Evolutionary conservation across 2,888 invertebrate species (phyloP), one percentile per base, ranked within the genome.

Genomic region (Drosophila mimica): DNA sequence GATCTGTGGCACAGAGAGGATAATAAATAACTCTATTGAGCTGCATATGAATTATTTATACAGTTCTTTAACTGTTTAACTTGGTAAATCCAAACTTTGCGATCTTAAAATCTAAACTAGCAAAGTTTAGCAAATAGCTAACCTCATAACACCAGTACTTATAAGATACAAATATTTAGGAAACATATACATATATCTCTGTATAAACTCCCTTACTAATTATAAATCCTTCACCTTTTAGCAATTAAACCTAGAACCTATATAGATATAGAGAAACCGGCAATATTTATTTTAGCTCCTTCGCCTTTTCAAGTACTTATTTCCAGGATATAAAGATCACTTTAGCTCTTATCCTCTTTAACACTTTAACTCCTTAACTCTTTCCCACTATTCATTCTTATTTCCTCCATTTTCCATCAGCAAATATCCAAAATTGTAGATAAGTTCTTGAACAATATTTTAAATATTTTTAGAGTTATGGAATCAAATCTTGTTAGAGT

Each of bases 1-100:
- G 66, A 56, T 56, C 40, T 76, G 6, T 11, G 9, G 15, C 33
- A 36, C 34, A 36, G 36, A 28, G 76, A 82, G 82, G 82, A 79
- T 80, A 15, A 57, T 57, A 57, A 43, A 57, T 43, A 33, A 57
- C 57, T 43, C 40, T 6, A 57, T 57, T 28, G 30, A 56, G 38
- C 38, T 38, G 36, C 28, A 54, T 1, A 38, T 38, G 17, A 54
- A 36, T 36, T 28, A 54, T 28, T 54, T 13, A 28, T n/a, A 54
- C 28, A 34, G 4, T 17, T 17, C 17, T 5, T 0, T 2, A 25
- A 46, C 8, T 46, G 46, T 46, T 46, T 46, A 4, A 15, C 15
- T 25, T 2, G 2, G 4, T 15, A 8, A 25, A 20, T 20, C 13
- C 13, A 15, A 46, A 15, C 2, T 11, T 15, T 20, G 13, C 13